Percentiles rank a stretch among this genome's conserved stretches.
These are phyloP conservation scores for Nomada ruficornis DNA, from an alignment of 2,888 invertebrate species.

Conservation along the genomic window DNA sequence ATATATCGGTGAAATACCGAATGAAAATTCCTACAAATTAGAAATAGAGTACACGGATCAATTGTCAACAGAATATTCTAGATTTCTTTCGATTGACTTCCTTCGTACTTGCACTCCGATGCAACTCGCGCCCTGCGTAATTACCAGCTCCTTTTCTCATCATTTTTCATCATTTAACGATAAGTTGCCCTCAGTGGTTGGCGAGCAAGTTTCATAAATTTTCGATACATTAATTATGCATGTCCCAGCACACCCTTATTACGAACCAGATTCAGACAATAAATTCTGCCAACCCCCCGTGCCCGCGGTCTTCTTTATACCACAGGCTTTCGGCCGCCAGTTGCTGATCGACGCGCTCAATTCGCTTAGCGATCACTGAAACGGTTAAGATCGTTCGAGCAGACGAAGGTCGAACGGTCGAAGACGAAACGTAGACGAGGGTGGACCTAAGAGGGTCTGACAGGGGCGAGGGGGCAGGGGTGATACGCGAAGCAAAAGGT, in stretches of 20 bases:
- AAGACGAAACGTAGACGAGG: slow-evolving; percentile 53
- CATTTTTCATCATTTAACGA: slow-evolving; percentile 25
- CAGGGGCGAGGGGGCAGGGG: background rate
- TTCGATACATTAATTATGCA: slow-evolving; percentile 47
- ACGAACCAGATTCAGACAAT: slow-evolving; percentile 42
- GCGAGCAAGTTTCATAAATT: slow-evolving; percentile 20
- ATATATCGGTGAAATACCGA: too few species aligned
- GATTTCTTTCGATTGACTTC: too few species aligned
- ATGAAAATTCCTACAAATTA: too few species aligned
- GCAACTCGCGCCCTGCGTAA: background rate
- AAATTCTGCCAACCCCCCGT: slow-evolving; percentile 21
- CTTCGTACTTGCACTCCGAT: too few species aligned
- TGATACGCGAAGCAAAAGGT: slow-evolving; percentile 50
- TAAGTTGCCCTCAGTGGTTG: background rate
- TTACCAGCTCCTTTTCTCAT: background rate
- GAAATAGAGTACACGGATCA: too few species aligned
- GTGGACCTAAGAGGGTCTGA: background rate
- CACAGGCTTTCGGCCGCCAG: background rate
- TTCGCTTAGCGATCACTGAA: slow-evolving; percentile 45
- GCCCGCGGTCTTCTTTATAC: background rate
- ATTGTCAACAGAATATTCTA: too few species aligned
- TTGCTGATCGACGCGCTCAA: slow-evolving; percentile 34
- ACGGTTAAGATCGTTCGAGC: slow-evolving; percentile 63
- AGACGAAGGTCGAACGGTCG: slow-evolving; percentile 69
- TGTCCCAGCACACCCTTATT: slow-evolving; percentile 16